Conservation (phyloP, 2,113 vertebrate genomes). For the Laticauda colubrina region DNA sequence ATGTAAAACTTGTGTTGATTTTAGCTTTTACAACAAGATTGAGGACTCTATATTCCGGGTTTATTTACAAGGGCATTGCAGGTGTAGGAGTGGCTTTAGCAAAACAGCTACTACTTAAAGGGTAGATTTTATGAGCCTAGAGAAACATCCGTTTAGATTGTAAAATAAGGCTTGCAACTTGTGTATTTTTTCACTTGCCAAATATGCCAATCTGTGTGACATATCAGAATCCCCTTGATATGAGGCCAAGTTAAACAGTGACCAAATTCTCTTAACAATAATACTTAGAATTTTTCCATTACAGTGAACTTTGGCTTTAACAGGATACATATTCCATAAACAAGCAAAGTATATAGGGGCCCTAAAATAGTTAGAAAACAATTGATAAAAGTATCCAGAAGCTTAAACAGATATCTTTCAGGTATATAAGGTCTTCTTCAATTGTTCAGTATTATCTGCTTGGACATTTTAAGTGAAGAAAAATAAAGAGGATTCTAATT, state of each 20-base stretch:
- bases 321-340: constrained; percentile 23
- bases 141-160: constrained; percentile 66
- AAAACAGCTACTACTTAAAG: constrained; percentile 65
- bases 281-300: constrained; percentile 38
- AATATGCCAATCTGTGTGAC: constrained; percentile 30
- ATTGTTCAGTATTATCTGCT: constrained; percentile 23
- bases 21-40: constrained; percentile 68
- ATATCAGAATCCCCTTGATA: constrained; percentile 32
- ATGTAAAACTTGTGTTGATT: constrained; percentile 72
- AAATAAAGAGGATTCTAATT: constrained; percentile 13
- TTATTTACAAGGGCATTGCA: constrained; percentile 71
- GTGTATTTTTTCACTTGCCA: constrained; percentile 19
- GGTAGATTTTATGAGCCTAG: constrained; percentile 66
- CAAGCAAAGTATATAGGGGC: background rate
- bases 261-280: constrained; percentile 45
- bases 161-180: constrained; percentile 54
- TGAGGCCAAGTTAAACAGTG: constrained; percentile 28
- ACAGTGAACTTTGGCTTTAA: constrained; percentile 37
- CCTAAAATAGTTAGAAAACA: constrained; percentile 14
- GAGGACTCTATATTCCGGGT: constrained; percentile 54
- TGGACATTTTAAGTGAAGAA: constrained; percentile 18
- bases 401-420: background rate
- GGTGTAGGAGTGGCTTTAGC: constrained; percentile 67
- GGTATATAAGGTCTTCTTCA: background rate
- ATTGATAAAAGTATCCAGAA: background rate